Base-by-base conservation (phyloP, 2,797 vertebrate species). In the Knipowitschia caucasica region DNA sequence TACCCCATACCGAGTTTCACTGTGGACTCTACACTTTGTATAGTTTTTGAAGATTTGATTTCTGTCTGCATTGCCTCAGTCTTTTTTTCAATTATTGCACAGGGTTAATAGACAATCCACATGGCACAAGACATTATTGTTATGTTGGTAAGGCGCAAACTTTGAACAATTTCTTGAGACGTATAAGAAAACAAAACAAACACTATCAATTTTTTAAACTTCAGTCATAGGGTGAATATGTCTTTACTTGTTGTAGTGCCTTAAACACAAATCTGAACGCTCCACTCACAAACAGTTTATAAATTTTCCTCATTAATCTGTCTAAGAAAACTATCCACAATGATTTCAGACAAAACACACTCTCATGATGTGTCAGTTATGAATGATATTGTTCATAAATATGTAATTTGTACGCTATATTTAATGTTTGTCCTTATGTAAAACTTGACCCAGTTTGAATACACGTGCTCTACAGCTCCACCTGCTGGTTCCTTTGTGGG, bases 401-500 rank as follows among this genome's bases (percentile, higher is more conserved):
- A 29, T 30, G 27, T 46, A 34, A 55, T 17, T 17, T 58, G 40
- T 14, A 44, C 24, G 29, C 60, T 4, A 53, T 56, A 60, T 29
- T 17, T 43, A 14, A 4, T 56, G 29, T 69, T n/a, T 68, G 34
- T 30, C 24, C 2, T 44, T 44, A 24, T 44, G 24, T 27, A 14
- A 12, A 15, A 12, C 7, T 26, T 21, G 50, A 45, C 38, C 12
- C 14, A 45, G 7, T 44, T 30, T 46, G 14, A 55, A 78, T 79
- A 79, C 73, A 78, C 73, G n/a, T 20, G 44, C 75, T 78, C 65
- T 57, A 44, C 67, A 60, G 72, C 81, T 7, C 81, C 81, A 68
- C 54, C 83, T 78, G 11, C 69, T 83, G 82, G 75, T 73, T 10
- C 20, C 27, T 57, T 1, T 62, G 50, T 27, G 57, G 42, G 53